Conservation (phyloP, 1,140 invertebrate species). For the Zaprionus vittiger region DNA sequence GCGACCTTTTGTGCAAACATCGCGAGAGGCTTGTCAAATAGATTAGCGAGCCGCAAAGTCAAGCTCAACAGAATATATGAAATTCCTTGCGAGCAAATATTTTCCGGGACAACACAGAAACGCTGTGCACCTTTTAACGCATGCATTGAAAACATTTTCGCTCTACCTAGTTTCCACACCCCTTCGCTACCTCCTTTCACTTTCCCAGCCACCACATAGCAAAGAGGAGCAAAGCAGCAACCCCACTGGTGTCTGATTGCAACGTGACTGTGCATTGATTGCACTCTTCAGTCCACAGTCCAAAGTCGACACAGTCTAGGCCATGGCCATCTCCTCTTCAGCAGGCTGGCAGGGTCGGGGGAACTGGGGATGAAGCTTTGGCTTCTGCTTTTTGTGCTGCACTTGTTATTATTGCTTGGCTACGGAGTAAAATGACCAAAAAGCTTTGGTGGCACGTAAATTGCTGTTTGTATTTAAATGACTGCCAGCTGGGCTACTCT, state of each 20-base stretch:
- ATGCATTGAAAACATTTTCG: conserved; percentile 29
- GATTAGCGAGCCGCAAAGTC: conserved; percentile 40
- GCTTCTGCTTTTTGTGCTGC: not conserved
- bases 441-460: conserved; percentile 38
- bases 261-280: conserved; percentile 50
- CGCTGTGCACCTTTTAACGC: conserved; percentile 4
- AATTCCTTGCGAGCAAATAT: conserved; percentile 45
- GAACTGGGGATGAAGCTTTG: not conserved
- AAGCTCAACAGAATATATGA: conserved; percentile 33
- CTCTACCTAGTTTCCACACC: not conserved
- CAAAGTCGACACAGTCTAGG: not conserved
- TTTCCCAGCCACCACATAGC: not conserved
- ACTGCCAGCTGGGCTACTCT: conserved; percentile 16
- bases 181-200: not conserved
- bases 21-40: conserved; percentile 33
- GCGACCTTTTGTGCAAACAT: conserved; percentile 16
- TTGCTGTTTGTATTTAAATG: conserved; percentile 48
- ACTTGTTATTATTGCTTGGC: conserved; percentile 20
- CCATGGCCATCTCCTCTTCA: not conserved
- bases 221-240: not conserved
- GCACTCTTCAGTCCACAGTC: conserved; percentile 12
- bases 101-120: conserved; percentile 8
- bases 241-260: conserved; percentile 28
- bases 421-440: conserved; percentile 31
- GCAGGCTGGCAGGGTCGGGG: not conserved